phyloP scores from a whole-genome alignment of 1,140 invertebrate species.

The Archivesica marissinica region DNA sequence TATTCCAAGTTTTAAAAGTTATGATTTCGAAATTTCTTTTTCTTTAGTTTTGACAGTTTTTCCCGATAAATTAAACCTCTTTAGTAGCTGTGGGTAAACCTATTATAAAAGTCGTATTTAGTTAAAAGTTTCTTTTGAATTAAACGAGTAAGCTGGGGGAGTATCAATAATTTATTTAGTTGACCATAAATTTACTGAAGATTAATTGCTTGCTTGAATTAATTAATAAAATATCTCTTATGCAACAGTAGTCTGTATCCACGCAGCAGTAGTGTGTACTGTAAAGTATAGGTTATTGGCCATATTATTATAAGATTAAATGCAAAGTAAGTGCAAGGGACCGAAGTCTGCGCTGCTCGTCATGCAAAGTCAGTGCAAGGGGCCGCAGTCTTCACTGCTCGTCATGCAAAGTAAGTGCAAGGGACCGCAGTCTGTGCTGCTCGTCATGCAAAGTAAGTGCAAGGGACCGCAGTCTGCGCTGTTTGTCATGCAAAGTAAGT shows the following conservation, averaged over 20 bases:
- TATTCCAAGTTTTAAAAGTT: background rate
- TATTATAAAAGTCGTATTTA: conserved; percentile 19
- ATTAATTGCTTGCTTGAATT: conserved; percentile 11
- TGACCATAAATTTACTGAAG: conserved; percentile 24
- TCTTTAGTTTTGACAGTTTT: background rate
- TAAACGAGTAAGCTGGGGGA: background rate
- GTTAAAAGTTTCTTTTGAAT: conserved; percentile 18
- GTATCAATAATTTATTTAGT: background rate
- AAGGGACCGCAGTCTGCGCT: too few species aligned
- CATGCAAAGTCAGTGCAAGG: too few species aligned
- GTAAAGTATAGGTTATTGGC: too few species aligned
- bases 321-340: too few species aligned
- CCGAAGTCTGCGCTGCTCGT: too few species aligned
- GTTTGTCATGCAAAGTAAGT: too few species aligned
- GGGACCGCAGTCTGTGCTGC: too few species aligned
- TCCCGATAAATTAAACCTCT: background rate
- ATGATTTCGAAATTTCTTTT: background rate
- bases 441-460: too few species aligned
- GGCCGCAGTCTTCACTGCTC: too few species aligned
- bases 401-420: too few species aligned
- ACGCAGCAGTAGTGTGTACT: too few species aligned
- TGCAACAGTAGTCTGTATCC: background rate
- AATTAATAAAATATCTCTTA: conserved; percentile 26
- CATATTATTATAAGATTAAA: too few species aligned
- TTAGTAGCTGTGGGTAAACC: background rate